Percentiles rank a stretch among this genome's conserved stretches.
phyloP scores from a whole-genome alignment of 2,113 vertebrate species.

The Seriola quinqueradiata region DNA sequence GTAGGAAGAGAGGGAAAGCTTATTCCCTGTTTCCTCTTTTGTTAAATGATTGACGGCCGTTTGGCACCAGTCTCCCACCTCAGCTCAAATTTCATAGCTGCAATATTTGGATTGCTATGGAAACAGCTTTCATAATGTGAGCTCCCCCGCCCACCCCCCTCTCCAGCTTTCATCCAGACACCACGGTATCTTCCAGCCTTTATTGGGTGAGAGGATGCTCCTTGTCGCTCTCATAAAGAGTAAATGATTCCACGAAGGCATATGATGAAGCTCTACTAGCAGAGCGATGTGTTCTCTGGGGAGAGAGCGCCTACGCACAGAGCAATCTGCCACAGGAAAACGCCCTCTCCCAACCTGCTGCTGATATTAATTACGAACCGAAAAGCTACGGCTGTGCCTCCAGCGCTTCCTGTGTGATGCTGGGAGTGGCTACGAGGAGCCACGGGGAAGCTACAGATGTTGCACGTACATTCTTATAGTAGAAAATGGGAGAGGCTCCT shows the following conservation, averaged over 20 bases:
- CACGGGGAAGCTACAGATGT: conserved; percentile 64
- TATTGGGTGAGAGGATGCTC: conserved; percentile 71
- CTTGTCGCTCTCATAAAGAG: conserved; percentile 75
- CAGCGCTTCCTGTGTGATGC: conserved; percentile 35
- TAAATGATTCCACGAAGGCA: conserved; percentile 72
- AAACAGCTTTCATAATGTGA: conserved; percentile 69
- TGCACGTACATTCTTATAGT: conserved; percentile 34
- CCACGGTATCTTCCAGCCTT: conserved; percentile 57
- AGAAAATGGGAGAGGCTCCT: conserved; percentile 31
- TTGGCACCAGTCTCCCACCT: conserved; percentile 64
- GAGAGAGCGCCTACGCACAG: conserved; percentile 67
- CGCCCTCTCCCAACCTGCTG: conserved; percentile 69
- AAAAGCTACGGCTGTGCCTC: conserved; percentile 56
- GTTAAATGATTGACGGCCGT: conserved; percentile 70
- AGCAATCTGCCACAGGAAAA: conserved; percentile 67
- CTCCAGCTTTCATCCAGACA: conserved; percentile 59
- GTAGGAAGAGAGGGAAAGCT: conserved; percentile 28
- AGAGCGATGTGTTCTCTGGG: conserved; percentile 67
- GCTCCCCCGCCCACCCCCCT: background rate
- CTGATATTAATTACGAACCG: conserved; percentile 80
- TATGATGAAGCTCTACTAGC: conserved; percentile 62
- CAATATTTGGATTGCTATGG: conserved; percentile 83
- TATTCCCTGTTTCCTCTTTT: conserved; percentile 64
- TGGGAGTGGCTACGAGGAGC: conserved; percentile 37
- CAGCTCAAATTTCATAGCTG: conserved; percentile 63